Base-by-base conservation (phyloP, 2,888 invertebrate genomes). In the Eupithecia exiguata region DNA sequence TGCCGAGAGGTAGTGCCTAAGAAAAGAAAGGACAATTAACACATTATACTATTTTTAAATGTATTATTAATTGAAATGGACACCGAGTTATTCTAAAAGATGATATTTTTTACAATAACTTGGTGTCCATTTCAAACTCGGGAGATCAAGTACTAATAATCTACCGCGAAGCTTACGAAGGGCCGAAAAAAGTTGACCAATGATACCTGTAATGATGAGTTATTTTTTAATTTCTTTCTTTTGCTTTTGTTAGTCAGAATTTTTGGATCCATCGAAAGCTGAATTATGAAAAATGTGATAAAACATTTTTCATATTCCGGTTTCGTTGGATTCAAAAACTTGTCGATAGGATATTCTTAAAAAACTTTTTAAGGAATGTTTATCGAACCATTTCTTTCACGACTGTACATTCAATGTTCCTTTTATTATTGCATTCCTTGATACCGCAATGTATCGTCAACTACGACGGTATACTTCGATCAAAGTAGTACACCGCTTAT, bases 321-420 rank as follows among this genome's bases (percentile, higher is more conserved):
- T 58, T 25, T 25, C 1, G 21, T 25, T 12, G 6, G 21, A 25
- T 58, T n/a, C n/a, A 49, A 21, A 53, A 49, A 30, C 30, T 4
- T 30, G 30, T 30, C 30, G 30, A 30, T 30, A 30, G 30, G 30
- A 30, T 30, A 30, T 30, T 30, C 30, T 1, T 30, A 4, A 30
- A 30, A 30, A 30, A 30, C 5, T 18, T n/a, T 46, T 9, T 2
- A 46, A n/a, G 18, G 6, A 53, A 1, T 9, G n/a, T n/a, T 25
- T 58, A 21, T 21, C 7, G 18, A 21, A 21, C 53, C 10, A 40
- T 61, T 43, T 62, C 7, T 21, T 66, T 38, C 67, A n/a, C 40
- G 80, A 82, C 78, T 89, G 89, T 89, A 88, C 86, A 43, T 21
- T 36, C 14, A 21, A 14, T 46, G 74, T 77, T 80, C 86, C 77